Conservation (phyloP, 2,797 vertebrate genomes). For the Tarsius wallacei region DNA sequence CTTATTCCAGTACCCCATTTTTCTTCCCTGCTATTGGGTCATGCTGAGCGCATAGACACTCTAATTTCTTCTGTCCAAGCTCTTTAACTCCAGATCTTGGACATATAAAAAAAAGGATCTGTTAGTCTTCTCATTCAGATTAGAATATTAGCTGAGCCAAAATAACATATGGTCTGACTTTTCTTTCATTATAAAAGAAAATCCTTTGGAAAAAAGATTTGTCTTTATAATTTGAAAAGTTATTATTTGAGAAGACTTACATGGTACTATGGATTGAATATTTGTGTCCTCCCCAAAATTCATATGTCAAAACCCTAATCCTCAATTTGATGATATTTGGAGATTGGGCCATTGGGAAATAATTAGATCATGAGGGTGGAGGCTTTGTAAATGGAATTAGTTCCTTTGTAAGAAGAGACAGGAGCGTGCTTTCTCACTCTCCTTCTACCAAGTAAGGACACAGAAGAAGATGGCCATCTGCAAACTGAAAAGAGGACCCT, state of each 20-base stretch:
- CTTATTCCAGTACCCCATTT: neutral
- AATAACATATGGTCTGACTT: neutral
- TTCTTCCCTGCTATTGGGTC: neutral
- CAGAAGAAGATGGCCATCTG: neutral
- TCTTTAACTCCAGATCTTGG: constrained; percentile 28
- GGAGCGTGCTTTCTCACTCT: neutral
- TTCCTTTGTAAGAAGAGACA: neutral
- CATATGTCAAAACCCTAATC: neutral
- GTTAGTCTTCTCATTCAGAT: constrained; percentile 13
- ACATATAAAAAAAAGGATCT: neutral
- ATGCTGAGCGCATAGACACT: neutral
- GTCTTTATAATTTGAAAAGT: constrained; percentile 44
- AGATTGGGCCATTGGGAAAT: neutral
- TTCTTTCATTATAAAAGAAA: neutral
- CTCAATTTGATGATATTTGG: neutral
- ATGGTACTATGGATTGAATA: neutral
- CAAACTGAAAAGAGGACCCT: neutral
- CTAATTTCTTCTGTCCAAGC: constrained; percentile 3
- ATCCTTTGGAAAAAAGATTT: neutral
- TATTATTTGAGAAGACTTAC: neutral
- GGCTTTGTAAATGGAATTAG: neutral
- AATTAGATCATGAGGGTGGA: neutral
- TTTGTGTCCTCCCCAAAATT: neutral
- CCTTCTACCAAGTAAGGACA: neutral
- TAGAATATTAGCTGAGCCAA: constrained; percentile 41